phyloP scores from a whole-genome alignment of 1,140 invertebrate genomes.

The Caenorhabditis remanei region DNA sequence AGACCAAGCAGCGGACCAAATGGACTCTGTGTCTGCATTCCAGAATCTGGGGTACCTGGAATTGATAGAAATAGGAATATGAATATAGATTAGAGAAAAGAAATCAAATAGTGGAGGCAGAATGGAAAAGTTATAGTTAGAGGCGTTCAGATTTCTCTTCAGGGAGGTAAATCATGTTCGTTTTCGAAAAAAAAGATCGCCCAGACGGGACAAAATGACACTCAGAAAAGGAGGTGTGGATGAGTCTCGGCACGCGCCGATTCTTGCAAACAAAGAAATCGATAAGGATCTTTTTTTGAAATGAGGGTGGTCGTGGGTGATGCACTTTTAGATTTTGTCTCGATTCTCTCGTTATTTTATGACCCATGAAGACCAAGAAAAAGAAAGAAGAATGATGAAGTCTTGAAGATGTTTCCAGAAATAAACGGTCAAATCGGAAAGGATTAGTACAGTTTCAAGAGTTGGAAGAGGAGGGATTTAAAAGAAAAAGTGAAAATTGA shows the following conservation, averaged over 20 bases:
- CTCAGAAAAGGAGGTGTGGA: conserved; percentile 27
- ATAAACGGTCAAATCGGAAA: not conserved
- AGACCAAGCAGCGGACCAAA: conserved; percentile 30
- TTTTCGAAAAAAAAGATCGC: not conserved
- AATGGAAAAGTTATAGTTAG: not conserved
- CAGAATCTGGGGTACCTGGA: conserved; percentile 23
- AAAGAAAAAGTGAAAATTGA: conserved; percentile 15
- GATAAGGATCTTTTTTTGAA: conserved; percentile 51
- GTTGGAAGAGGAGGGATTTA: not conserved
- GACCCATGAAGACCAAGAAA: conserved; percentile 9
- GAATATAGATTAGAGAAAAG: not conserved
- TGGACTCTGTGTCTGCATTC: conserved; percentile 50
- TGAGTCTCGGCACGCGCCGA: conserved; percentile 49
- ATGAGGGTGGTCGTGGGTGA: conserved; percentile 40
- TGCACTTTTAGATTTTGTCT: conserved; percentile 50
- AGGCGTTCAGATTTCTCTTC: not conserved
- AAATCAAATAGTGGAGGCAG: not conserved
- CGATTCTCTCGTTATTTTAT: conserved; percentile 47
- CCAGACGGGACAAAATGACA: conserved; percentile 12
- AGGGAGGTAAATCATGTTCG: not conserved
- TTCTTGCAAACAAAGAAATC: conserved; percentile 51
- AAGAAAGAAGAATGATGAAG: not conserved
- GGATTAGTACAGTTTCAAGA: conserved; percentile 28
- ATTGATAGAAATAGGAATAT: not conserved
- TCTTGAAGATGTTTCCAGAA: conserved; percentile 3